Base-by-base conservation (phyloP, 2,888 invertebrate species). In the Malacosoma neustria region DNA sequence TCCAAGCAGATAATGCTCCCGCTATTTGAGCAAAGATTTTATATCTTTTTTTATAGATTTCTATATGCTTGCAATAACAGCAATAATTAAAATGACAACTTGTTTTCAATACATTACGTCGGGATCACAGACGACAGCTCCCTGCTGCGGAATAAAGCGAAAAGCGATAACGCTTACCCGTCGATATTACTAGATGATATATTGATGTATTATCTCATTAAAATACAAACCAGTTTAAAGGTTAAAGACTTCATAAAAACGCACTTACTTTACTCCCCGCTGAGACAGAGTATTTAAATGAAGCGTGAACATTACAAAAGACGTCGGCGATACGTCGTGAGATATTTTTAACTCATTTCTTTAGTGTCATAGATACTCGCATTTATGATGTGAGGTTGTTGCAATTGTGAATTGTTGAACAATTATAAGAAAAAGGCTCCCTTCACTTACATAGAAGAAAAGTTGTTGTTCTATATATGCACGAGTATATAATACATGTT, bases 191-290 rank as follows among this genome's bases (percentile, higher is more conserved):
- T 54, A 57, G 63, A 75, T 73, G 75, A 81, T 80, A 67, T 69
- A 84, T 80, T 67, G 77, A 76, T 63, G 68, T 74, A 79, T 81
- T 79, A 73, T 75, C 75, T 80, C 69, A 80, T 81, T 80, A 69
- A 71, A 77, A 79, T 77, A 68, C 71, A 72, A 73, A 74, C 72
- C 68, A 66, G 71, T 72, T 69, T 67, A 73, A 76, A 77, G 77
- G 77, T 79, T 79, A 75, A 76, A 76, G 60, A 68, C 70, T 73
- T 74, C 61, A 72, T 76, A 75, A 76, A 75, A 69, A 65, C 46
- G 58, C 51, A 66, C 65, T 66, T 65, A 69, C 65, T 64, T 61
- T 54, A 56, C 57, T 65, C 54, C 75, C 75, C 48, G 75, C 74
- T 69, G 77, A 43, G 75, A 61, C 51, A 57, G 57, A 64, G 67